A percentile compares a stretch with the other conserved stretches of the same genome.
Evolutionary conservation across 2,888 invertebrate genomes (phyloP).

Genomic region (Campoplex capitator): DNA sequence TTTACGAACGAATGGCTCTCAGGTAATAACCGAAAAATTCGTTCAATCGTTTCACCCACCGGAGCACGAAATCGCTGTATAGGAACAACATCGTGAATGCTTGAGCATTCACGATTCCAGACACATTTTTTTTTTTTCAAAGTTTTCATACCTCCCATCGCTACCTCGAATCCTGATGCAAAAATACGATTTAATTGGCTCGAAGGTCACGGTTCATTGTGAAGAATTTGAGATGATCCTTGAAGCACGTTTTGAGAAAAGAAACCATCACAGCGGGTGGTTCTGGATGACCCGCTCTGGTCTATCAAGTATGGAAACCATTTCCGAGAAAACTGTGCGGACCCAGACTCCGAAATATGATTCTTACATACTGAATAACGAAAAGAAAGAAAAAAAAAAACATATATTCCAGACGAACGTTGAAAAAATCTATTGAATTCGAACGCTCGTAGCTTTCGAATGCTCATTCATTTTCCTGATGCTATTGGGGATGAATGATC

Average conservation of each 20-base stretch:
- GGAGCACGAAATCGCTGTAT: not conserved
- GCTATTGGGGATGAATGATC: not conserved
- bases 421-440: not conserved
- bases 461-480: constrained; percentile 25
- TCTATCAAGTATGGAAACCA: not conserved
- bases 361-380: not conserved
- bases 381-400: not conserved
- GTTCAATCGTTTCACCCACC: not conserved
- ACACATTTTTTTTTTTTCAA: constrained; percentile 29
- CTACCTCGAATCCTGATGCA: constrained; percentile 72
- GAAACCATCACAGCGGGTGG: constrained; percentile 12
- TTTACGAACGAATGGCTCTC: not conserved
- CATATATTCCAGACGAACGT: not conserved
- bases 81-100: not conserved
- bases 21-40: constrained; percentile 1
- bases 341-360: not conserved
- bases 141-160: constrained; percentile 69
- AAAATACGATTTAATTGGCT: constrained; percentile 73
- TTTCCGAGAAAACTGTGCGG: not conserved
- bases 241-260: not conserved
- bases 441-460: constrained; percentile 15
- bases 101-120: not conserved
- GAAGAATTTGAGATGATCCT: not conserved
- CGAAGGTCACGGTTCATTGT: constrained; percentile 40
- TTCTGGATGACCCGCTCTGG: not conserved